A percentile compares a stretch with the other conserved stretches of the same genome.
These are phyloP conservation scores for Chloroclysta siterata DNA, from an alignment of 2,888 invertebrate genomes.

Conservation along the genomic window DNA sequence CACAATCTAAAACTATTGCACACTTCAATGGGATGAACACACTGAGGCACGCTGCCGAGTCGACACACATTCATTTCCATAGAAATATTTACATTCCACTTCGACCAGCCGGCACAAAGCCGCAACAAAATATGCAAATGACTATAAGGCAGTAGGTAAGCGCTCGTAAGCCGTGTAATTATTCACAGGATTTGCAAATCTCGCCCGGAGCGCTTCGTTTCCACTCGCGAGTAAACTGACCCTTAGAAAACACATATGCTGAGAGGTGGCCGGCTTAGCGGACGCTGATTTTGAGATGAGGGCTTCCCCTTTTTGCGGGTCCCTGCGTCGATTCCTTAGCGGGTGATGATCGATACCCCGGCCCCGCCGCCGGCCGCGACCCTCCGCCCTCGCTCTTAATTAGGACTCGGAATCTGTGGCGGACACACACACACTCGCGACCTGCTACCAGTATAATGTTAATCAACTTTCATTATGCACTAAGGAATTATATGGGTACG, in stretches of 20 bases:
- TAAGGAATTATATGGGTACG: constrained; percentile 85
- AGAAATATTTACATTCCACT: constrained; percentile 55
- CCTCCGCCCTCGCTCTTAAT: constrained; percentile 90
- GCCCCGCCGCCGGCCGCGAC: constrained; percentile 74
- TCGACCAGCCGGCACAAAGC: constrained; percentile 67
- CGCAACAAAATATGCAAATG: constrained; percentile 84
- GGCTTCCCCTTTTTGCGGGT: constrained; percentile 83
- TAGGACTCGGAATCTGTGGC: constrained; percentile 94
- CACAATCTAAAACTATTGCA: neutral
- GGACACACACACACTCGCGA: constrained; percentile 87
- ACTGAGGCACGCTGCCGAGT: constrained; percentile 27
- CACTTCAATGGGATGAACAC: neutral
- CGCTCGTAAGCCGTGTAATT: constrained; percentile 83
- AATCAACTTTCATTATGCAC: constrained; percentile 86
- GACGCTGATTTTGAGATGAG: constrained; percentile 82
- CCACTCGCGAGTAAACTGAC: constrained; percentile 79
- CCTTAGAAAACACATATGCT: constrained; percentile 84
- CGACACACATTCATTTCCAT: constrained; percentile 40
- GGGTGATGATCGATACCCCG: constrained; percentile 83
- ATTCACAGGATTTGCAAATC: constrained; percentile 84
- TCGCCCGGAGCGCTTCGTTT: constrained; percentile 78
- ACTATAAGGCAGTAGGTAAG: constrained; percentile 83
- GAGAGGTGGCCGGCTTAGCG: constrained; percentile 79
- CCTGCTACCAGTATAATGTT: constrained; percentile 73
- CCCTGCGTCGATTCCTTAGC: constrained; percentile 84